Conservation (phyloP, 2,888 invertebrate species). For the Panzeria rudis region DNA sequence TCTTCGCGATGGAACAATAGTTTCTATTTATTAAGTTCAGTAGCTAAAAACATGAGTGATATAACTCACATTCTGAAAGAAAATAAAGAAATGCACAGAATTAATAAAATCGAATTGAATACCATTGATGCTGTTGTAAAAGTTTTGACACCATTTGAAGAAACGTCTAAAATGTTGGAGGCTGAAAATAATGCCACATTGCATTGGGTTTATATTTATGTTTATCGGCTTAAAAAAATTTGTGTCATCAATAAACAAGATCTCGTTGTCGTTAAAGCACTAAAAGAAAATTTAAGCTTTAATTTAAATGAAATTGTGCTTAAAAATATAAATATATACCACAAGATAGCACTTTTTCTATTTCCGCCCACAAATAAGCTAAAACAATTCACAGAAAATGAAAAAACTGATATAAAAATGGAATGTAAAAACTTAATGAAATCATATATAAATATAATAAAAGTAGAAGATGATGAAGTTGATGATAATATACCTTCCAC, state of each 20-base stretch:
- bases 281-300: conserved; percentile 40
- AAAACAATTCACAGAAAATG: conserved; percentile 45
- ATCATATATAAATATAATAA: conserved; percentile 13
- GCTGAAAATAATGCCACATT: conserved; percentile 52
- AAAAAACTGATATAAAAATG: conserved; percentile 38
- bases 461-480: too few species aligned
- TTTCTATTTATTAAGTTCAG: conserved; percentile 43
- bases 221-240: conserved; percentile 44
- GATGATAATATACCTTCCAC: conserved; percentile 2
- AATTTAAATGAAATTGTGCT: conserved; percentile 39
- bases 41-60: conserved; percentile 23
- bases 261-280: conserved; percentile 12
- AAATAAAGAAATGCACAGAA: conserved; percentile 42
- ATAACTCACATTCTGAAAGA: conserved; percentile 42
- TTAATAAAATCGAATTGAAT: conserved; percentile 52
- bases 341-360: conserved; percentile 67
- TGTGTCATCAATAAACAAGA: conserved; percentile 15
- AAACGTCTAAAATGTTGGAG: conserved; percentile 49
- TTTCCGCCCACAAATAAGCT: conserved; percentile 68
- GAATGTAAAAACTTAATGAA: conserved; percentile 56
- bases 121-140: conserved; percentile 36
- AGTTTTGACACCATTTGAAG: conserved; percentile 51
- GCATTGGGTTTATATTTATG: conserved; percentile 46
- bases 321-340: conserved; percentile 47
- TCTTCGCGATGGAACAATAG: conserved; percentile 56